Evolutionary conservation across 2,888 invertebrate genomes (phyloP), one percentile per base, ranked within the genome.

Genomic region (Syrphus vitripennis): DNA sequence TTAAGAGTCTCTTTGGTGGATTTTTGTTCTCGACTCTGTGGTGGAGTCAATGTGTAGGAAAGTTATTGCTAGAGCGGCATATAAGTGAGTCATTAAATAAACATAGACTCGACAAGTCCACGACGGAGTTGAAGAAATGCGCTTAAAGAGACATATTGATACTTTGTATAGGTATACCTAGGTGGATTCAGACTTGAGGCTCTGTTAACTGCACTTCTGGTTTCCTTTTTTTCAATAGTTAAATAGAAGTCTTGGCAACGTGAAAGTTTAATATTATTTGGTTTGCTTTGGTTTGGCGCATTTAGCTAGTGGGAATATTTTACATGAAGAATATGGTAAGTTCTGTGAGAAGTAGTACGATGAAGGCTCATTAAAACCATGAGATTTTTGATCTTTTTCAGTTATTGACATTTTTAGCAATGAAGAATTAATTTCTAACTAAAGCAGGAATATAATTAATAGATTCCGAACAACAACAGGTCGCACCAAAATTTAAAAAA

Each of bases 1-100:
- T 45, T 19, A 19, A 19, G 45, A 26, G n/a, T n/a, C 42, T 74
- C 37, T 45, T 6, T 21, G 61, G 19, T 53, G 78, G 42, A 72
- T 48, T 48, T 70, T 71, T 83, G 34, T 59, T 55, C 61, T 24
- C 48, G 16, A 29, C 40, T 69, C n/a, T n/a, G n/a, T n/a, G 26
- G 34, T 63, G 40, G 37, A 50, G 26, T 50, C 50, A 67, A 50
- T 65, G 29, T 55, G 26, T n/a, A 4, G 40, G 48, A 34, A 71
- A 55, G 37, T 69, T 45, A 69, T 31, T 72, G 57, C 45, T 57
- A 31, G 55, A 71, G 19, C 55, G 53, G 78, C n/a, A 72, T 79
- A 65, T 79, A 65, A 76, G 76, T 81, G 76, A 81, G 70, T 70
- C 76, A 81, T 70, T 76, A 40, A 63, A 78, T 67, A 67, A 67